Conservation (phyloP, 2,113 vertebrate genomes). For the Bungarus multicinctus region DNA sequence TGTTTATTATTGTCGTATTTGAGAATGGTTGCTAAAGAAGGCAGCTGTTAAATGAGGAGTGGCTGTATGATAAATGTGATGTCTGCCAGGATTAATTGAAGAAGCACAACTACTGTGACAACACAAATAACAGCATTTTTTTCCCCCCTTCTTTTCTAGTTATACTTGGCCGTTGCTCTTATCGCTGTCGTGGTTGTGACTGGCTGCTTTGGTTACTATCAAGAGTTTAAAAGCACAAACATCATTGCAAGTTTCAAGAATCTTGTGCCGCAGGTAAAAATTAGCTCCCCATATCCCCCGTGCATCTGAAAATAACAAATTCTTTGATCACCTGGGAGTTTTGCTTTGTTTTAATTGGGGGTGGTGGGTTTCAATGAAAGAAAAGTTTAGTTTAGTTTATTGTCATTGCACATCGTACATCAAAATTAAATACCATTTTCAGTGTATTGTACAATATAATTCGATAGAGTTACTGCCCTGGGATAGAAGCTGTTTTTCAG, state of each 20-base stretch:
- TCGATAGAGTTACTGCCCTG: too few species aligned
- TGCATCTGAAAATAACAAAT: too few species aligned
- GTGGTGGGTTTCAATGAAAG: too few species aligned
- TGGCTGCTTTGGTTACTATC: slow-evolving; percentile 86
- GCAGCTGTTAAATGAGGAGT: not conserved
- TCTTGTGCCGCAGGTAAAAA: slow-evolving; percentile 80
- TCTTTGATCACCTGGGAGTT: not conserved
- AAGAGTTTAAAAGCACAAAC: slow-evolving; percentile 89
- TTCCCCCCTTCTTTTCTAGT: slow-evolving; percentile 44
- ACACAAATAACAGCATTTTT: not conserved
- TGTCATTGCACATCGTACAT: too few species aligned
- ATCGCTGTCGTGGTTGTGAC: slow-evolving; percentile 83
- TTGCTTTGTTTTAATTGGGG: not conserved
- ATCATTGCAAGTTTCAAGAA: slow-evolving; percentile 91
- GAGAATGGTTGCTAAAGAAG: not conserved
- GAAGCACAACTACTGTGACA: not conserved
- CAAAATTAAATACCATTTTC: too few species aligned
- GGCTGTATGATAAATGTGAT: not conserved
- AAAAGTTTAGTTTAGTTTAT: too few species aligned
- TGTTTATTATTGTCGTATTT: not conserved
- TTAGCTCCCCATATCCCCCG: too few species aligned
- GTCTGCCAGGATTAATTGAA: not conserved
- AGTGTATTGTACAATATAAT: too few species aligned
- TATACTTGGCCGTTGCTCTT: slow-evolving; percentile 81
- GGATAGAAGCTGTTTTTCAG: too few species aligned